A percentile compares a stretch with the other conserved stretches of the same genome.
phyloP scores from a whole-genome alignment of 2,888 invertebrate genomes.

The Eupithecia dodoneata region DNA sequence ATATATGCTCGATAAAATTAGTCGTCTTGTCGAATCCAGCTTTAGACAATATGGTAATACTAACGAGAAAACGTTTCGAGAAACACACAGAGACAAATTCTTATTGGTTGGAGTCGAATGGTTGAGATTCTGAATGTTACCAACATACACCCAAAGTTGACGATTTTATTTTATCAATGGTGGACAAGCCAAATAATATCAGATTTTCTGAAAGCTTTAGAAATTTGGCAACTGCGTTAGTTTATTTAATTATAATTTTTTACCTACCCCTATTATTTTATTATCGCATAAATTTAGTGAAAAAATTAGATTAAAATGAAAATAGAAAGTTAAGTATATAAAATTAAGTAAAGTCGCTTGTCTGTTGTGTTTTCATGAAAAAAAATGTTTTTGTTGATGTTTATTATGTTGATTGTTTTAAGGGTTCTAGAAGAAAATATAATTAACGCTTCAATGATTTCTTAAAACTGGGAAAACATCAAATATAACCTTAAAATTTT shows the following conservation, averaged over 20 bases:
- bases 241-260: slow-evolving; percentile 35
- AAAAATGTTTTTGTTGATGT: slow-evolving; percentile 31
- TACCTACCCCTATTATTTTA: slow-evolving; percentile 39
- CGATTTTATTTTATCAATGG: background rate
- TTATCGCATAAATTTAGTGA: slow-evolving; percentile 52
- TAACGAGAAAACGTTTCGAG: background rate
- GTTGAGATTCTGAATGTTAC: background rate
- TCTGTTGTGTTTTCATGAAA: slow-evolving; percentile 54
- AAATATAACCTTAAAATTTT: background rate
- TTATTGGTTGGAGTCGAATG: background rate
- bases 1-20: background rate
- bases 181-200: background rate
- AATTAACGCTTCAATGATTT: background rate
- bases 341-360: slow-evolving; percentile 57
- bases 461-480: background rate
- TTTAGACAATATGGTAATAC: background rate
- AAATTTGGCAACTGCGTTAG: slow-evolving; percentile 22
- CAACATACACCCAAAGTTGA: background rate
- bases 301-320: slow-evolving; percentile 48
- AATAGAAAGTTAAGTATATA: slow-evolving; percentile 57
- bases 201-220: background rate
- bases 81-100: background rate
- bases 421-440: slow-evolving; percentile 17
- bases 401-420: slow-evolving; percentile 29
- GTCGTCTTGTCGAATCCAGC: background rate